Base-by-base conservation (phyloP, 2,797 vertebrate species). In the Ambastaia sidthimunki region DNA sequence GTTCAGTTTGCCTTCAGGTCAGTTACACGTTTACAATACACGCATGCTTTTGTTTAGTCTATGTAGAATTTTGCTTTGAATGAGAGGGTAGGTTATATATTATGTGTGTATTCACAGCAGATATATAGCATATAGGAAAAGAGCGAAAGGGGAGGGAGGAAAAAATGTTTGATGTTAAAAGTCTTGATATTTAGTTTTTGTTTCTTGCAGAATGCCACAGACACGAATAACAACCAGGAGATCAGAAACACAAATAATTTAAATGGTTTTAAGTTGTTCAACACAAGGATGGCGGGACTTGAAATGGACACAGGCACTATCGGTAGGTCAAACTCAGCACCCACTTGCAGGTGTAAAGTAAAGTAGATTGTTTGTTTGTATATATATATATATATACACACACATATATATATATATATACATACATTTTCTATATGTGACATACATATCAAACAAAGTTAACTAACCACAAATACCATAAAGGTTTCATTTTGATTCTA, bases 191-290 rank as follows among this genome's bases (percentile, higher is more conserved):
- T 18, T 18, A 2, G 7, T 70, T 13, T 18, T 50, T 5, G 50
- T 6, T 60, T 34, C 1, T 72, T 68, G 48, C 31, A 86, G 85
- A 62, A 44, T 23, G 41, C 19, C 18, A 37, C 7, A 54, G 81
- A 79, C 55, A 73, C 0, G 11, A 81, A 76, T 59, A 81, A 78
- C 54, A 81, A 84, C 19, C 55, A 34, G 19, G 55, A 76, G 41
- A 63, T 70, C 28, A 74, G 13, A 15, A 41, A 68, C 21, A 63
- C 7, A 3, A 19, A 25, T 9, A 34, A 67, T 37, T 4, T 66
- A n/a, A 12, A 57, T 31, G 21, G 28, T 13, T 52, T 52, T 47
- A 1, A 21, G 1, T 12, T 16, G 19, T 66, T 28, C 37, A 66
- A 71, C 60, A 7, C 54, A 52, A 76, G 60, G 54, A 23, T 19